Evolutionary conservation across 2,113 vertebrate species (phyloP).

Genomic region (Barnardius zonarius): DNA sequence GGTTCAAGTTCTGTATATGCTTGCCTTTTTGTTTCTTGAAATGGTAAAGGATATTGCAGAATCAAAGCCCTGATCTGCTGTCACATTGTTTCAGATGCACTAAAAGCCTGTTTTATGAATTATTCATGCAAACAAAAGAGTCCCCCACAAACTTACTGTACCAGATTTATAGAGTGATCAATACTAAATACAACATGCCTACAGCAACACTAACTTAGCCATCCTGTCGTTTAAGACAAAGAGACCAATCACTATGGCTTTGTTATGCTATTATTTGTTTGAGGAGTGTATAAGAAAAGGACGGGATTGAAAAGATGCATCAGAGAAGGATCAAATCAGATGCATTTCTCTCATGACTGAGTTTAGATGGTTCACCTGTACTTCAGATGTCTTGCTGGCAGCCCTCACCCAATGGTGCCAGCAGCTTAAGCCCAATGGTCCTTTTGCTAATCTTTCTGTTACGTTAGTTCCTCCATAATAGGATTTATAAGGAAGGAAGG

Average conservation of each 20-base stretch:
- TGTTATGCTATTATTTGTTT: neutral
- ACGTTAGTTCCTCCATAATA: neutral
- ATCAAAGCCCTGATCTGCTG: neutral
- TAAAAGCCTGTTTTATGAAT: neutral
- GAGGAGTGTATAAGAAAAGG: neutral
- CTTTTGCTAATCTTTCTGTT: neutral
- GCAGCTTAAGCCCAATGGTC: neutral
- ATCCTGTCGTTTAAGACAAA: neutral
- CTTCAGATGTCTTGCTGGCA: neutral
- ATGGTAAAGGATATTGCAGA: neutral
- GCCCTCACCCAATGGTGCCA: neutral
- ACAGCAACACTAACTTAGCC: neutral
- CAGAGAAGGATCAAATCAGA: neutral
- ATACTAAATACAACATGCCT: neutral
- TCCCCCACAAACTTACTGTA: neutral
- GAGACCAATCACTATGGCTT: neutral
- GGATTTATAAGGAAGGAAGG: neutral
- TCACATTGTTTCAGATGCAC: neutral
- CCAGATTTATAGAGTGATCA: neutral
- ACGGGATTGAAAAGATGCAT: neutral
- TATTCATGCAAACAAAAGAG: neutral
- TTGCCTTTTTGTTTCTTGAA: neutral
- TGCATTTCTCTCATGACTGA: neutral
- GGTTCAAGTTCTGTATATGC: neutral
- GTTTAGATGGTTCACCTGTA: neutral